Conservation (phyloP, 53 echinoderm and acorn worm genomes). For the Apostichopus leukothele region DNA sequence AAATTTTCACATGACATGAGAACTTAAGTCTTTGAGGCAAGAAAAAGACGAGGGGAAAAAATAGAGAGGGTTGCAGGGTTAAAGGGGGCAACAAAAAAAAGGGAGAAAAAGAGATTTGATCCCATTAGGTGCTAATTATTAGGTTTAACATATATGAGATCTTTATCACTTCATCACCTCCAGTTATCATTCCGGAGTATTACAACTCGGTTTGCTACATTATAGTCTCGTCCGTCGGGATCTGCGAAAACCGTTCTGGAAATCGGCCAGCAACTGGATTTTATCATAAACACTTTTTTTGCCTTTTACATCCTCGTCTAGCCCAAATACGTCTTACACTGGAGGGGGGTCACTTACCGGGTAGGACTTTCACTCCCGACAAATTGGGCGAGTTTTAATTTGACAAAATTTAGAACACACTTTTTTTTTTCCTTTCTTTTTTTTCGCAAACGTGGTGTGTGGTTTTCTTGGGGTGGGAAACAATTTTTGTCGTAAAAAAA, state of each 20-base stretch:
- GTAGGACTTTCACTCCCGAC: background rate
- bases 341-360: background rate
- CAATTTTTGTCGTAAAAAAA: no score
- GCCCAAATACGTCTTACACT: background rate
- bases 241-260: background rate
- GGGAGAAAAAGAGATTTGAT: background rate
- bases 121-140: background rate
- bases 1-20: background rate
- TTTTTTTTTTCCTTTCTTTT: no score
- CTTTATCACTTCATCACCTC: conserved; percentile 27
- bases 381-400: background rate
- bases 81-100: background rate
- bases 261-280: background rate
- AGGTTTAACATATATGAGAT: conserved; percentile 7
- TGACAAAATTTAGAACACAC: background rate
- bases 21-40: background rate
- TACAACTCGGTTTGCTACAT: conserved; percentile 19
- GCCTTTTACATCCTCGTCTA: background rate
- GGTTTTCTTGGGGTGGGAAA: no score
- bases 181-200: conserved; percentile 20
- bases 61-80: no score
- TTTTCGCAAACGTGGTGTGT: no score
- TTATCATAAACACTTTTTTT: background rate
- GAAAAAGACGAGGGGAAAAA: background rate
- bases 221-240: background rate